Evolutionary conservation across 2,797 vertebrate species (phyloP).

Genomic region (Enteromius unitaeniatus): DNA sequence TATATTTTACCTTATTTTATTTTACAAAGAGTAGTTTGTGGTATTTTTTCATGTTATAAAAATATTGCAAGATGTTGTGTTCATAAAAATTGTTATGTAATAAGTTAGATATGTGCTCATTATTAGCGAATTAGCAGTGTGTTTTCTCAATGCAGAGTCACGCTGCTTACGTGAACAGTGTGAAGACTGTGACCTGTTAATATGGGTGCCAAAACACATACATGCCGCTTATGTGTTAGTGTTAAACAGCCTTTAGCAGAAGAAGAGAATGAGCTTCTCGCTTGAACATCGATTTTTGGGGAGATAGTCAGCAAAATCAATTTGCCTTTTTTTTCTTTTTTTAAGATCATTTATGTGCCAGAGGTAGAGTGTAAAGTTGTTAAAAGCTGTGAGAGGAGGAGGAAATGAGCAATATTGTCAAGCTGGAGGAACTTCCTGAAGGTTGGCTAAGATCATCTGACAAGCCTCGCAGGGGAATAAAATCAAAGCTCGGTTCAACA

Average conservation of each 20-base stretch:
- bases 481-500: conserved; percentile 57
- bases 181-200: conserved; percentile 11
- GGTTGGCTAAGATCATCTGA: conserved; percentile 58
- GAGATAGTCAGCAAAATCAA: conserved; percentile 43
- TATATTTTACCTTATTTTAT: background rate
- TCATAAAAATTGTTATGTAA: background rate
- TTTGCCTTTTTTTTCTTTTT: conserved; percentile 46
- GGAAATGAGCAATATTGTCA: conserved; percentile 57
- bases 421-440: conserved; percentile 58
- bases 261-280: conserved; percentile 37
- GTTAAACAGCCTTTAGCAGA: conserved; percentile 32
- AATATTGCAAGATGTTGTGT: background rate
- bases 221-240: conserved; percentile 9
- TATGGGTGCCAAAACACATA: conserved; percentile 19
- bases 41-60: background rate
- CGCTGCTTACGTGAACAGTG: background rate
- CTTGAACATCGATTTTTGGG: conserved; percentile 33
- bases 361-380: conserved; percentile 38
- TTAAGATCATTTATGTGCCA: conserved; percentile 32
- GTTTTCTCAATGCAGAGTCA: conserved; percentile 18
- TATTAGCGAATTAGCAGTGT: background rate
- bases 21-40: background rate
- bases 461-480: conserved; percentile 48
- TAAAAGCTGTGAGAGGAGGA: conserved; percentile 42
- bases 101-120: too few species aligned